Evolutionary conservation across 2,113 vertebrate genomes (phyloP).

Genomic region (Triplophysa siluroides): DNA sequence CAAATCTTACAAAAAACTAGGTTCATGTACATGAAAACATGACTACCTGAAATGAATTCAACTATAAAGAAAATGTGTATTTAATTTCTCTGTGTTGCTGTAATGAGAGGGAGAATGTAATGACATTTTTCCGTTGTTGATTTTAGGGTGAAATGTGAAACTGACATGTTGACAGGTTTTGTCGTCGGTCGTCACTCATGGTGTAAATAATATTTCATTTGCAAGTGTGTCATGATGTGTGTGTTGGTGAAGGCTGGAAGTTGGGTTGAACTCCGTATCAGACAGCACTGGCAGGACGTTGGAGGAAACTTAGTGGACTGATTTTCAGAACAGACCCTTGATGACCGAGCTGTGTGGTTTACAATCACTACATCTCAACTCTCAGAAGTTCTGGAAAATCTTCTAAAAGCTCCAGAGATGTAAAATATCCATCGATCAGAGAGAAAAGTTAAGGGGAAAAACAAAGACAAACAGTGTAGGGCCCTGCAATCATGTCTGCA

Average conservation of each 20-base stretch:
- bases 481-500: neutral
- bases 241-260: no score
- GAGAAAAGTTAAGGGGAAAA: neutral
- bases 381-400: conserved; percentile 50
- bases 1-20: no score
- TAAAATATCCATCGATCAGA: conserved; percentile 51
- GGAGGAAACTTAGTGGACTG: neutral
- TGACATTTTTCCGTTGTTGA: neutral
- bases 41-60: no score
- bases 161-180: no score
- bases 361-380: conserved; percentile 39
- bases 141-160: neutral
- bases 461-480: neutral
- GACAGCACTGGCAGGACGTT: no score
- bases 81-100: neutral
- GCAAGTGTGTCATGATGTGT: no score
- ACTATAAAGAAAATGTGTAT: no score
- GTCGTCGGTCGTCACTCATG: no score
- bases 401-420: conserved; percentile 45
- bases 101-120: neutral
- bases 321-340: conserved; percentile 2
- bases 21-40: no score
- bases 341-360: conserved; percentile 20
- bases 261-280: no score
- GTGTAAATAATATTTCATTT: no score